Evolutionary conservation across 35 echinoderm and acorn worm genomes (phyloP), one percentile per base, ranked within the genome.

Genomic region (Ptychodera flava): DNA sequence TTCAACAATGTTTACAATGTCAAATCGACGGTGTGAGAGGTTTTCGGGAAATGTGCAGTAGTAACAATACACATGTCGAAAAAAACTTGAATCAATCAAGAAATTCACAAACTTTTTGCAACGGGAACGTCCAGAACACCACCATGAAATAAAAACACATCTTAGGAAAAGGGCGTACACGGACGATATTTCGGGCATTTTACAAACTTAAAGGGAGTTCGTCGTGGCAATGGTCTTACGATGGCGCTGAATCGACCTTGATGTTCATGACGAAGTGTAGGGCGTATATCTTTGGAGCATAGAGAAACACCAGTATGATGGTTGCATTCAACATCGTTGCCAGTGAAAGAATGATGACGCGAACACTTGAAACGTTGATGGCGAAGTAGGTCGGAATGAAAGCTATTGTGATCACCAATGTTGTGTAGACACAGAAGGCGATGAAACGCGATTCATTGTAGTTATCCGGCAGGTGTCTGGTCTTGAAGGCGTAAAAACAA

Each of bases 391-490:
- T 84, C 1, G 96, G 93, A 0, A 87, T 89, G 76, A 99, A 99
- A 15, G 96, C 86, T 10, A 88, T 33, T 37, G 88, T 90, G 32
- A 99, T 91, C 0, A 99, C 92, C 16, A 99, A 45, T 14, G 93
- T 94, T 86, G 92, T 93, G 32, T 94, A 99, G 0, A 89, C 88
- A 78, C 96, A 99, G 38, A 99, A 92, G 16, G 90, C 94, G 22
- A 94, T 99, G 83, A 99, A 99, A 34, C 93, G 88, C 30, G 96
- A 90, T 34, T 99, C 96, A 78, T 99, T 94, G 84, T 99, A 99
- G 75, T 99, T 99, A 85, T 99, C 96, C 1, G 96, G 96, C 36
- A 99, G 83, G 77, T 94, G 94, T 16, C 96, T 80, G 0, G 96
- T 99, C 38, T 92, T 89, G 37, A 99, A 94, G 22, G 96, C 96